Percentiles rank a stretch among this genome's conserved stretches.
Evolutionary conservation across 2,888 invertebrate species (phyloP).

Genomic region (Tinea trinotella): DNA sequence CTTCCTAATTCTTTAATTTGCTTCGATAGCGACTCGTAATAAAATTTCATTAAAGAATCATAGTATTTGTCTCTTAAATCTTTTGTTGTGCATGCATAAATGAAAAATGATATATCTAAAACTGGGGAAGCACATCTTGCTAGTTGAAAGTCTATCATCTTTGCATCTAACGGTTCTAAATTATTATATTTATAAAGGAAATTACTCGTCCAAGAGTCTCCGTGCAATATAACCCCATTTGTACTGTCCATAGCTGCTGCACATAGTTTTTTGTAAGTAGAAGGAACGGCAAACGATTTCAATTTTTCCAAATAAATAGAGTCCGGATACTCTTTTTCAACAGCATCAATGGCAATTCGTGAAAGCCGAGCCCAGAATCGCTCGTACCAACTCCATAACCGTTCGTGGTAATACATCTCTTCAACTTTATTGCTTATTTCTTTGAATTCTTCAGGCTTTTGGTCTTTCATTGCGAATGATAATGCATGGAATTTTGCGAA

Average conservation of each 20-base stretch:
- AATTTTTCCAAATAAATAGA: conserved; percentile 71
- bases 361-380: conserved; percentile 65
- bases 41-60: conserved; percentile 71
- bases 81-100: conserved; percentile 75
- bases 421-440: conserved; percentile 45
- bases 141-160: conserved; percentile 81
- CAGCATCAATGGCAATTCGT: conserved; percentile 73
- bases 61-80: conserved; percentile 71
- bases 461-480: conserved; percentile 72
- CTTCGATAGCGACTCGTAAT: conserved; percentile 68
- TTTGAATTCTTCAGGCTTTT: conserved; percentile 62
- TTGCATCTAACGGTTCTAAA: conserved; percentile 47
- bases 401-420: conserved; percentile 74
- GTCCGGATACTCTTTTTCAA: conserved; percentile 74
- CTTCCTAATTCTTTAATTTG: conserved; percentile 74
- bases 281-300: conserved; percentile 64
- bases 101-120: conserved; percentile 64
- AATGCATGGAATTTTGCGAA: conserved; percentile 74
- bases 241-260: conserved; percentile 42
- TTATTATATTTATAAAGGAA: conserved; percentile 69
- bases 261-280: conserved; percentile 62
- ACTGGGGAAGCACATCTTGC: conserved; percentile 71
- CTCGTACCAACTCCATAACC: conserved; percentile 70
- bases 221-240: conserved; percentile 76
- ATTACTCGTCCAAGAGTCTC: conserved; percentile 84